These are phyloP conservation scores for Polypterus bichir DNA, from an alignment of 2,113 vertebrate species.

Conservation along the genomic window DNA sequence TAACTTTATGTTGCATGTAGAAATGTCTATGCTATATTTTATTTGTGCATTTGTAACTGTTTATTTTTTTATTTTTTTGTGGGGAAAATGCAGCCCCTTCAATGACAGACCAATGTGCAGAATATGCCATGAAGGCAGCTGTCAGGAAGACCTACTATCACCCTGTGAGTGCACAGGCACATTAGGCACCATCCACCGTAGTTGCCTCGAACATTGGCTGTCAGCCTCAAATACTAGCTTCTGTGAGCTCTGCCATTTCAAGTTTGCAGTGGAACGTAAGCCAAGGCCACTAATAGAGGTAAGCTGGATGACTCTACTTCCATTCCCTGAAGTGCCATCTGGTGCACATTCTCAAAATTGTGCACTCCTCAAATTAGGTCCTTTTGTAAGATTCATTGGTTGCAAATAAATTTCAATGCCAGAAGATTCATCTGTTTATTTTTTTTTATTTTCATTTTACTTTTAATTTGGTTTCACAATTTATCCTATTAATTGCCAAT, in stretches of 20 bases:
- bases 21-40: not conserved
- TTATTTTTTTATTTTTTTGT: not conserved
- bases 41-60: not conserved
- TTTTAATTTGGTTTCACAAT: too few species aligned
- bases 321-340: not conserved
- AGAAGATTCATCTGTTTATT: too few species aligned
- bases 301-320: conserved; percentile 27
- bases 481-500: too few species aligned
- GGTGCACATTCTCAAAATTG: too few species aligned
- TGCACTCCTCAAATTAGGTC: too few species aligned
- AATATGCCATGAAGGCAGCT: conserved; percentile 71
- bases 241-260: conserved; percentile 81
- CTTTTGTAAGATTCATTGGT: too few species aligned
- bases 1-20: too few species aligned
- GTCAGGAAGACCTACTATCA: conserved; percentile 70
- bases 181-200: conserved; percentile 70
- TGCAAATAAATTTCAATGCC: too few species aligned
- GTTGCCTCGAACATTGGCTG: conserved; percentile 76
- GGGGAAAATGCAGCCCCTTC: conserved; percentile 35
- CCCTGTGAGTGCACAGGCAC: conserved; percentile 69
- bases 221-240: conserved; percentile 72
- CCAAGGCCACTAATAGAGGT: conserved; percentile 66
- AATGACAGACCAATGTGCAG: conserved; percentile 64
- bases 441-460: too few species aligned
- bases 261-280: conserved; percentile 69